These are phyloP conservation scores for Sarotherodon lohbergeri DNA, from an alignment of 2,113 vertebrate genomes.

Conservation along the genomic window DNA sequence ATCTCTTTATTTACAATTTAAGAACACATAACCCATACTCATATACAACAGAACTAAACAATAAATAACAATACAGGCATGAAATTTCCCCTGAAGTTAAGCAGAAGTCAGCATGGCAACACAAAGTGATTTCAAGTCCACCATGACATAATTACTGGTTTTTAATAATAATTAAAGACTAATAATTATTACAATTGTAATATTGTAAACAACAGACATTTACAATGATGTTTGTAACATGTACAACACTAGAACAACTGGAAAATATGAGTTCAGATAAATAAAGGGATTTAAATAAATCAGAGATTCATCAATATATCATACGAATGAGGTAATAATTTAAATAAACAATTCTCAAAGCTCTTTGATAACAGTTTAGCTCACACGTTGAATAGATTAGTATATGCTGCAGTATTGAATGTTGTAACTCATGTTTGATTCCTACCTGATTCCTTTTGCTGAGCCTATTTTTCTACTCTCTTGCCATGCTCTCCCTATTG, in stretches of 20 bases:
- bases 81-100: not conserved
- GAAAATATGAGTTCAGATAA: not conserved
- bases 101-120: not conserved
- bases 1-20: not conserved
- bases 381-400: not conserved
- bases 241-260: not conserved
- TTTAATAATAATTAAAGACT: not conserved
- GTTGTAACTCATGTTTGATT: not conserved
- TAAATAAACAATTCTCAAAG: not conserved
- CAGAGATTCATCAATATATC: not conserved
- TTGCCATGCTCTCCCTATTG: not conserved
- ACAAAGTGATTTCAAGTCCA: not conserved
- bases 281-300: not conserved
- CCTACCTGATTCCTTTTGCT: not conserved
- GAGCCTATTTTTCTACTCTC: rapidly evolving
- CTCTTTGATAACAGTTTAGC: not conserved
- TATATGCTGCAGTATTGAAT: not conserved
- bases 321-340: not conserved
- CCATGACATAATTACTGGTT: not conserved
- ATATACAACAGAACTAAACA: not conserved
- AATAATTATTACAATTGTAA: not conserved
- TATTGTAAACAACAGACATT: not conserved
- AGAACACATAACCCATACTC: not conserved
- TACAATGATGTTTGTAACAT: not conserved
- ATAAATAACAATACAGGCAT: not conserved